Evolutionary conservation across 2,113 vertebrate species (phyloP).

Genomic region (Platycercus adscitus): DNA sequence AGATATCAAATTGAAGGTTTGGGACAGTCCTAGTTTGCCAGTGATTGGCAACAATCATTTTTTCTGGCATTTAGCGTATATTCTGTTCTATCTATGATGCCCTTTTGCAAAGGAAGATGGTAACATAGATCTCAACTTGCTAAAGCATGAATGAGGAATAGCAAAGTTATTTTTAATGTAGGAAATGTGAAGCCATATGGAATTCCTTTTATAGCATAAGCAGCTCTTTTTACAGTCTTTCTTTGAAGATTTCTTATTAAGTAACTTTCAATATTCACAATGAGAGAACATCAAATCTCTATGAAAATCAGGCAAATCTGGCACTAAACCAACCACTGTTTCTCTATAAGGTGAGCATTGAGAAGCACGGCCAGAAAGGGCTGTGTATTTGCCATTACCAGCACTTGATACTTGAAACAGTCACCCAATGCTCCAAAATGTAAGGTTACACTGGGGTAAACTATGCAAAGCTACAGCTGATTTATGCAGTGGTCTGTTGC

Average conservation of each 20-base stretch:
- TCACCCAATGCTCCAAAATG: neutral
- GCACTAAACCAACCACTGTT: neutral
- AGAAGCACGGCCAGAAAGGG: neutral
- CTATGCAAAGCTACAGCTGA: neutral
- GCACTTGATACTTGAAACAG: neutral
- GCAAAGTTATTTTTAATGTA: neutral
- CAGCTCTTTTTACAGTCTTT: neutral
- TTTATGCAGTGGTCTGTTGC: neutral
- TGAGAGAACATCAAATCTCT: neutral
- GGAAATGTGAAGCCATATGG: neutral
- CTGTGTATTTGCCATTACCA: neutral
- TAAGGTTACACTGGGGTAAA: neutral
- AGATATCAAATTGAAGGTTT: neutral
- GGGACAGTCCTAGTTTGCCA: neutral
- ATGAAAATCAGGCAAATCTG: neutral
- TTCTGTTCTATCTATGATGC: neutral
- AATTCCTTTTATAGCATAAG: neutral
- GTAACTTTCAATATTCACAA: neutral
- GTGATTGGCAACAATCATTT: neutral
- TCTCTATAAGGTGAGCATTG: neutral
- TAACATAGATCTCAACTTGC: neutral
- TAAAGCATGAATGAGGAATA: neutral
- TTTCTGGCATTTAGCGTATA: neutral
- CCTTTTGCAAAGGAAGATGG: neutral
- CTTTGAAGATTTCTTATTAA: neutral